Evolutionary conservation across 2,888 invertebrate species (phyloP).

Genomic region (Piscicola geometra): DNA sequence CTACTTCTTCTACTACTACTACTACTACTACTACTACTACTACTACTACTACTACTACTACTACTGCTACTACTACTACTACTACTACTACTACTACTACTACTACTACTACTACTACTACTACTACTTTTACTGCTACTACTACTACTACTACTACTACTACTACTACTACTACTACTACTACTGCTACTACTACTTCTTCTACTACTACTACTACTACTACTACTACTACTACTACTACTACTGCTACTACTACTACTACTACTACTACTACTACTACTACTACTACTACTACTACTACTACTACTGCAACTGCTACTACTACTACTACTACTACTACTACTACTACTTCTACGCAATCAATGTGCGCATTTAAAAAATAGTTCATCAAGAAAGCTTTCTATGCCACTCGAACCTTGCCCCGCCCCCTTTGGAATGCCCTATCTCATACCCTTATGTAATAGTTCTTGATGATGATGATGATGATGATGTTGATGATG

Average conservation of each 20-base stretch:
- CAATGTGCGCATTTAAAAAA: too few species aligned
- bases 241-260: constrained; percentile 10
- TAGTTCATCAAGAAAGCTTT: background rate
- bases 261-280: constrained; percentile 12
- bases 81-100: background rate
- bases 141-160: constrained; percentile 12
- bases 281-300: constrained; percentile 5
- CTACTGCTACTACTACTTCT: constrained; percentile 8
- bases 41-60: background rate
- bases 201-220: constrained; percentile 10
- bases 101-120: background rate
- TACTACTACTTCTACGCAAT: constrained; percentile 23
- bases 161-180: constrained; percentile 1
- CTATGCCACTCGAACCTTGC: too few species aligned
- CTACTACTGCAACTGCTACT: constrained; percentile 4
- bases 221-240: constrained; percentile 12
- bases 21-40: background rate
- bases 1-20: background rate
- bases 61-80: background rate
- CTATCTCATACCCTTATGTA: too few species aligned
- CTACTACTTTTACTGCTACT: background rate
- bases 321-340: constrained; percentile 21
- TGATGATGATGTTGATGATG: too few species aligned
- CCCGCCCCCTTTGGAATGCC: too few species aligned
- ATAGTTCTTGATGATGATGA: too few species aligned